phyloP scores from a whole-genome alignment of 1,140 invertebrate species.

The Drosophila leontia region DNA sequence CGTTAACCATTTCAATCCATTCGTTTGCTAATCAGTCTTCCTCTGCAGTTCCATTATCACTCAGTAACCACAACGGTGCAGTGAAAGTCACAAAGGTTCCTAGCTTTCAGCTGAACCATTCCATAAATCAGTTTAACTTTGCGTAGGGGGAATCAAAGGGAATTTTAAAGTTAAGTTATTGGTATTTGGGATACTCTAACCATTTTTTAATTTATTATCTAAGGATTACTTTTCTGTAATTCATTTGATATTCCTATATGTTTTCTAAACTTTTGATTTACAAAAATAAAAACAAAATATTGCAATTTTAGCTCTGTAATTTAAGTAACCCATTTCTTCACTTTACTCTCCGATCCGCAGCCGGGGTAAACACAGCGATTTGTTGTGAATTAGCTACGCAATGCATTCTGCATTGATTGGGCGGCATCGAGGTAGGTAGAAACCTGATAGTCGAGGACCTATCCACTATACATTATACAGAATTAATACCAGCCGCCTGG shows the following conservation, averaged over 20 bases:
- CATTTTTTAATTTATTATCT: background rate
- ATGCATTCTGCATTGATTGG: conserved; percentile 64
- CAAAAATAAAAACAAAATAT: background rate
- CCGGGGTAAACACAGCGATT: conserved; percentile 24
- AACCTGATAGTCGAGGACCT: conserved; percentile 37
- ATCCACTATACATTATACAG: conserved; percentile 19
- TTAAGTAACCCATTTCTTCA: too few species aligned
- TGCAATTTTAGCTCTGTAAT: background rate
- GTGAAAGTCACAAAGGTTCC: conserved; percentile 28
- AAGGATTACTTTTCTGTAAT: background rate
- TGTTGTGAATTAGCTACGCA: conserved; percentile 42
- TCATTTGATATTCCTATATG: background rate
- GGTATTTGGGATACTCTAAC: background rate
- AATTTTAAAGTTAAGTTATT: background rate
- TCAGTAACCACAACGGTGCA: conserved; percentile 23
- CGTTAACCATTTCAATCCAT: conserved; percentile 44
- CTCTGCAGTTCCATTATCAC: conserved; percentile 51
- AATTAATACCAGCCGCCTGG: conserved; percentile 29
- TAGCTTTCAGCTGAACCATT: conserved; percentile 46
- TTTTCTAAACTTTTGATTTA: background rate
- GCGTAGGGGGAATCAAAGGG: conserved; percentile 1
- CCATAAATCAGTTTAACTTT: conserved; percentile 52
- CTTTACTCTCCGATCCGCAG: too few species aligned
- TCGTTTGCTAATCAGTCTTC: conserved; percentile 59
- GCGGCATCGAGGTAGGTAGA: conserved; percentile 60